phyloP scores from a whole-genome alignment of 2,888 invertebrate genomes.

The Piscicola geometra region DNA sequence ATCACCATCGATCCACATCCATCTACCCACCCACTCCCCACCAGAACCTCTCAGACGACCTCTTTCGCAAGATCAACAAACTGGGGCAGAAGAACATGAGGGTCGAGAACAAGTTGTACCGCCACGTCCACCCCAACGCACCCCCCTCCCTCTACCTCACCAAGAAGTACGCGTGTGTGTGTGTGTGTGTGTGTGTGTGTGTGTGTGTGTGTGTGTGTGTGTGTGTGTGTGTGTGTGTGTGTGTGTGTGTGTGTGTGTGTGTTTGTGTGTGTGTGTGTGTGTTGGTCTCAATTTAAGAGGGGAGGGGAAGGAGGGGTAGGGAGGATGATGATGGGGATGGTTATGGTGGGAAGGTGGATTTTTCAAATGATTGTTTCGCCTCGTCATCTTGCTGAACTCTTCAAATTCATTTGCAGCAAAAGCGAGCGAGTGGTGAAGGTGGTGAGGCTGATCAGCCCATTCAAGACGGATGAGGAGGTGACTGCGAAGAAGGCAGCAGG shows the following conservation, averaged over 20 bases:
- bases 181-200: too few species aligned
- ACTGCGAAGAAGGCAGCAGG: constrained; percentile 40
- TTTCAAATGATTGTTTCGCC: background rate
- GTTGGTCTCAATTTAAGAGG: too few species aligned
- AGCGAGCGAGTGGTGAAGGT: constrained; percentile 53
- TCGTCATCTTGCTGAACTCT: background rate
- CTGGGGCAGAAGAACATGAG: constrained; percentile 15
- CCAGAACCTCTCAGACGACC: constrained; percentile 24
- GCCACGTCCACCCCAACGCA: constrained; percentile 10
- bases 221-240: too few species aligned
- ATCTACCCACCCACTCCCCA: too few species aligned
- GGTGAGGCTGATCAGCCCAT: constrained; percentile 53
- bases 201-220: too few species aligned
- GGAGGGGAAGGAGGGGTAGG: too few species aligned
- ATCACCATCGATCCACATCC: too few species aligned
- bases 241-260: too few species aligned
- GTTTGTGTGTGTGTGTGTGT: too few species aligned
- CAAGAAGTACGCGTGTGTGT: constrained; percentile 5
- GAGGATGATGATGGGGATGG: too few species aligned
- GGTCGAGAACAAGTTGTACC: background rate
- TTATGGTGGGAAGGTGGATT: background rate
- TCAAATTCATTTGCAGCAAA: constrained; percentile 7
- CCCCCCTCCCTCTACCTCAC: constrained; percentile 20
- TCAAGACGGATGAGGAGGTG: constrained; percentile 18
- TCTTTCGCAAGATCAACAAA: constrained; percentile 21